Base-by-base conservation (phyloP, 2,797 vertebrate genomes). In the Sebastes paucispinis region DNA sequence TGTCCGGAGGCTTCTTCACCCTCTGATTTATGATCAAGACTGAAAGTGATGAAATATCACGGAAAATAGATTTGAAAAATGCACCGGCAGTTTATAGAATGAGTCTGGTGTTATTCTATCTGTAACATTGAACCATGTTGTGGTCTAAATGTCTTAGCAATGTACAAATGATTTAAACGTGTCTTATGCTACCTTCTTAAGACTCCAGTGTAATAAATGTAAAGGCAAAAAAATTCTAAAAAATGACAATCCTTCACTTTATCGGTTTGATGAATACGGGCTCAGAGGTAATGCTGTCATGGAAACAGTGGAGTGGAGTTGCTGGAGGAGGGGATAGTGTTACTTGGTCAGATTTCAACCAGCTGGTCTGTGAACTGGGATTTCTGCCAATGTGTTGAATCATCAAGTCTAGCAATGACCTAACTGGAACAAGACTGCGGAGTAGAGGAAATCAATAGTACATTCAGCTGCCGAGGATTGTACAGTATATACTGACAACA, bases 371-470 rank as follows among this genome's bases (percentile, higher is more conserved):
- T 47, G 29, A 71, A 63, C 22, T 18, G 25, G 36, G 39, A 67
- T 50, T n/a, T 20, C 34, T 72, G 72, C 72, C 68, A 79, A 6
- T 4, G 24, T 25, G 54, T 55, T 67, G 60, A 70, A 32, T 79
- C 84, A 69, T 57, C 14, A 25, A 10, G 25, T 72, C 71, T 2
- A 47, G 22, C 58, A 25, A 3, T 32, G 55, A 59, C 29, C 79
- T 22, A 24, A 58, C 36, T 69, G 65, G 50, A 69, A 52, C 75
- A 72, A 11, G 55, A 43, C 66, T 52, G 27, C 7, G 2, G 43
- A 63, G 34, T 5, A 12, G 24, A 71, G 43, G 32, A 71, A 73
- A 64, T 70, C 43, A 20, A 12, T 24, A 31, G 47, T 77, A 18
- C 47, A 63, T 55, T 25, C 3, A 66, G 24, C 62, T 62, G 66